These are phyloP conservation scores for Centropus bengalensis DNA, from an alignment of 2,113 vertebrate genomes.

Conservation along the genomic window DNA sequence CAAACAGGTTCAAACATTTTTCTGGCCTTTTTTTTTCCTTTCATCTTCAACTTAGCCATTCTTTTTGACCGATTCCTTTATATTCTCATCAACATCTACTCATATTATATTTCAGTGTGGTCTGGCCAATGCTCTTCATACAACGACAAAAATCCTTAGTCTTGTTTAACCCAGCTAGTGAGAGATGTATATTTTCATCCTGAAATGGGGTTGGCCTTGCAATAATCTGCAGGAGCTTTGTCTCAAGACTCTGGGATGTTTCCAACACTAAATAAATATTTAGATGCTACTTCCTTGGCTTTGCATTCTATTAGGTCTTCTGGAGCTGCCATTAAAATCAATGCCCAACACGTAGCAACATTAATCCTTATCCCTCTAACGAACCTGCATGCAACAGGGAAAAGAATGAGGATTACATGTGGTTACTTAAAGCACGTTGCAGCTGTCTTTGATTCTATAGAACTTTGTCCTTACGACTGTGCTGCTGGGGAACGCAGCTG, in stretches of 20 bases:
- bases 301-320: background rate
- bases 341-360: background rate
- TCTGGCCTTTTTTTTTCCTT: background rate
- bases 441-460: background rate
- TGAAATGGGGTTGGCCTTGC: background rate
- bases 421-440: background rate
- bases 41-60: background rate
- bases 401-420: background rate
- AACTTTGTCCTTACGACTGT: background rate
- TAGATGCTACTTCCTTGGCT: background rate
- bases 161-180: slow-evolving; percentile 17
- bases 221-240: background rate
- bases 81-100: slow-evolving; percentile 6
- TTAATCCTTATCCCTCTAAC: background rate
- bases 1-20: slow-evolving; percentile 35
- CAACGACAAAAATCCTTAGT: slow-evolving; percentile 35
- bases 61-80: slow-evolving; percentile 10
- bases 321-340: background rate
- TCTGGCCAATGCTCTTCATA: slow-evolving; percentile 39
- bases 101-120: slow-evolving; percentile 18
- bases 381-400: background rate
- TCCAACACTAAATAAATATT: background rate
- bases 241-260: background rate
- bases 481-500: slow-evolving; percentile 24
- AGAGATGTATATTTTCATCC: background rate